These are phyloP conservation scores for Acrobasis suavella DNA, from an alignment of 2,888 invertebrate species.

Conservation along the genomic window DNA sequence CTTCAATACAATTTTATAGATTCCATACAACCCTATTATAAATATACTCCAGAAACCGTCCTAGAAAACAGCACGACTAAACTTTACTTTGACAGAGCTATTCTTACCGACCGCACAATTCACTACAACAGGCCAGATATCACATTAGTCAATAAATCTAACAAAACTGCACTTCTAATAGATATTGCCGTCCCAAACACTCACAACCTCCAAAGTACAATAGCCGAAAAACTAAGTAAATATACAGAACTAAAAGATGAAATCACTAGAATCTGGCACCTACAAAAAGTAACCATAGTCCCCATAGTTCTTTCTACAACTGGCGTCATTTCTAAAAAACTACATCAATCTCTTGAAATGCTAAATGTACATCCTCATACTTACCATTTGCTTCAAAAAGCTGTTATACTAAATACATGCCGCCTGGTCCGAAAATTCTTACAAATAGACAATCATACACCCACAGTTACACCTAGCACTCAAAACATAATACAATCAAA, in stretches of 20 bases:
- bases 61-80: slow-evolving; percentile 20
- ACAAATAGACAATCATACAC: too few species aligned
- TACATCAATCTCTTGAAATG: too few species aligned
- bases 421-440: too few species aligned
- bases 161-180: slow-evolving; percentile 25
- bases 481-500: too few species aligned
- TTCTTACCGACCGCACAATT: slow-evolving; percentile 3
- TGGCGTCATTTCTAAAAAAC: too few species aligned
- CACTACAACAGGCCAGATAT: slow-evolving; percentile 28
- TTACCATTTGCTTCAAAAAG: too few species aligned
- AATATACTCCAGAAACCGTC: slow-evolving; percentile 25
- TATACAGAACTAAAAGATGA: slow-evolving; percentile 18
- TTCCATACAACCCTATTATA: slow-evolving; percentile 23
- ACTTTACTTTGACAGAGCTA: slow-evolving; percentile 21
- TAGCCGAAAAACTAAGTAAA: slow-evolving; percentile 29
- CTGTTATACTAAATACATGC: too few species aligned
- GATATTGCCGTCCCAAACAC: slow-evolving; percentile 29
- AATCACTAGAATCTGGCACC: not conserved
- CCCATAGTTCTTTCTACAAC: slow-evolving; percentile 4
- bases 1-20: slow-evolving; percentile 4
- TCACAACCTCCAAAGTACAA: slow-evolving; percentile 29
- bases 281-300: not conserved
- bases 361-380: too few species aligned
- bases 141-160: slow-evolving; percentile 26
- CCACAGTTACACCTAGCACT: too few species aligned